A percentile compares a stretch with the other conserved stretches of the same genome.
phyloP scores from a whole-genome alignment of 2,113 vertebrate genomes.

The Hylia prasina region DNA sequence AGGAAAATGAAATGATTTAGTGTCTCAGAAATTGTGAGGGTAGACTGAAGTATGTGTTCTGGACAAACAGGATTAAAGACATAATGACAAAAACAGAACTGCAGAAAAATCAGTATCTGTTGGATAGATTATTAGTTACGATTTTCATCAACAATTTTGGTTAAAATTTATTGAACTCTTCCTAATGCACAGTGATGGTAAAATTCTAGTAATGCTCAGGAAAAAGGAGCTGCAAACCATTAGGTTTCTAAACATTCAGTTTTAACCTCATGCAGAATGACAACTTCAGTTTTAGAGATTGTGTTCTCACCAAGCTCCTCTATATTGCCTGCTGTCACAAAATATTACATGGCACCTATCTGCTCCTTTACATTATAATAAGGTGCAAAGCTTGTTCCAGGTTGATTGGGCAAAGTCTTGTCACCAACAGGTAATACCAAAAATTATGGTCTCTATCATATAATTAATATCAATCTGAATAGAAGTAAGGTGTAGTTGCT shows the following conservation, averaged over 20 bases:
- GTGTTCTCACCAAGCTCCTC: not conserved
- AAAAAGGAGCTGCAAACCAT: not conserved
- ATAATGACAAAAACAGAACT: conserved; percentile 5
- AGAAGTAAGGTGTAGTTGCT: not conserved
- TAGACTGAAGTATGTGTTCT: not conserved
- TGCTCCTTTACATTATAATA: not conserved
- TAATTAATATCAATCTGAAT: not conserved
- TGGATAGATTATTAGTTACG: not conserved
- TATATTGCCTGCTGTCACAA: not conserved
- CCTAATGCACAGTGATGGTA: not conserved
- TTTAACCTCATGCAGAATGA: not conserved
- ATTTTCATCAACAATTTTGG: not conserved
- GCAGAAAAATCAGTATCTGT: not conserved
- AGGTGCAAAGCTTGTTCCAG: not conserved
- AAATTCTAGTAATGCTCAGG: not conserved
- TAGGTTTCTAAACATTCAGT: not conserved
- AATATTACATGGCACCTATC: not conserved
- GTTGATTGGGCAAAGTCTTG: not conserved
- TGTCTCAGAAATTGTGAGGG: not conserved
- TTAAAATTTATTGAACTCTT: not conserved
- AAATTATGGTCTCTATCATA: not conserved
- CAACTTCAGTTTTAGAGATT: not conserved
- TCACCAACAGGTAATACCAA: not conserved
- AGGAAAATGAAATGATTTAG: conserved; percentile 7
- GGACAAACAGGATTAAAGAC: not conserved